Conservation (phyloP, 1,140 invertebrate species). For the Polypedilum pembai region DNA sequence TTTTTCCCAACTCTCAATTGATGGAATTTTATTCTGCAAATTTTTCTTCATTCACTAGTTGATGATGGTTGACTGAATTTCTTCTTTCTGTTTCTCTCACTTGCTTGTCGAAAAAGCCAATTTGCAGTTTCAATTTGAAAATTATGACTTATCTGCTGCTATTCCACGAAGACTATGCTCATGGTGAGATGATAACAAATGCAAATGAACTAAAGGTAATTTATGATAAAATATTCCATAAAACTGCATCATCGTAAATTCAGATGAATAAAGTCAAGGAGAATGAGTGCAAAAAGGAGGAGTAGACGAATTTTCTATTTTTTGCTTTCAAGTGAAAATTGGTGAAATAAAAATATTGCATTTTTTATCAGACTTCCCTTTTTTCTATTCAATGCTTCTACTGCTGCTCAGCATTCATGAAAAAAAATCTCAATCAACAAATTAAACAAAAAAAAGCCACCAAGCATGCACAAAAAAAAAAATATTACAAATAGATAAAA, state of each 20-base stretch:
- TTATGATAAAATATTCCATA: conserved; percentile 14
- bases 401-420: background rate
- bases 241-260: conserved; percentile 18
- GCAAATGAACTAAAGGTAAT: conserved; percentile 18
- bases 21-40: background rate
- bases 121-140: conserved; percentile 2
- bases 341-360: background rate
- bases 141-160: background rate
- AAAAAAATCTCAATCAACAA: conserved; percentile 24
- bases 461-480: conserved; percentile 8
- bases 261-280: background rate
- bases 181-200: background rate
- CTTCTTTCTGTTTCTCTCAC: background rate
- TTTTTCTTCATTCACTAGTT: background rate
- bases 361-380: background rate
- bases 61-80: background rate
- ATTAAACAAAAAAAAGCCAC: conserved; percentile 22
- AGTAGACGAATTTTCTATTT: background rate
- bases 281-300: background rate
- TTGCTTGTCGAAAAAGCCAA: background rate
- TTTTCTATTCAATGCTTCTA: background rate
- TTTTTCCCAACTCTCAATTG: background rate
- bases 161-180: background rate
- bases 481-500: conserved; percentile 27
- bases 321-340: background rate